Conservation (phyloP, 2,113 vertebrate genomes). For the Hypanus sabinus region DNA sequence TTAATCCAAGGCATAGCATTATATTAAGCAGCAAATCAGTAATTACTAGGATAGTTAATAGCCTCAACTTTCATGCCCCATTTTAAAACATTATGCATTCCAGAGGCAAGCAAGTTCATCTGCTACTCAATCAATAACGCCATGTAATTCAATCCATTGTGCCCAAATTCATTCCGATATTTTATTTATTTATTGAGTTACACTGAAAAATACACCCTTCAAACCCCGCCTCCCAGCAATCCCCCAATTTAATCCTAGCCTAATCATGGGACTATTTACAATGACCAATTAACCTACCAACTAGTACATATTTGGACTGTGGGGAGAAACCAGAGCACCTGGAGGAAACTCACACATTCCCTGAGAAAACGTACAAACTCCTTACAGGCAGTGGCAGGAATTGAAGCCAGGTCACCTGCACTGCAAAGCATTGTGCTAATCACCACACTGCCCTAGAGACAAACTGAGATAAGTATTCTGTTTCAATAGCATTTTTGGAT, state of each 20-base stretch:
- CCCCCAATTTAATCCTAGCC: too few species aligned
- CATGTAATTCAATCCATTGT: background rate
- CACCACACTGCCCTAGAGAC: background rate
- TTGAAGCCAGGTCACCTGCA: too few species aligned
- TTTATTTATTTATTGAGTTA: too few species aligned
- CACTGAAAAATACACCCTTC: too few species aligned
- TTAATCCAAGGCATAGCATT: conserved; percentile 2
- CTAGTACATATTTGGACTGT: too few species aligned
- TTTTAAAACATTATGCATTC: background rate
- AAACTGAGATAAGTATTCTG: background rate
- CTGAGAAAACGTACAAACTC: too few species aligned
- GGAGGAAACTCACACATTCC: too few species aligned
- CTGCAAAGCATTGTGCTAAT: too few species aligned
- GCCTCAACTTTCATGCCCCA: background rate
- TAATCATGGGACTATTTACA: too few species aligned
- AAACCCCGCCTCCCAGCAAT: background rate
- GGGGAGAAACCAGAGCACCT: too few species aligned
- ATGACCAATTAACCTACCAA: too few species aligned
- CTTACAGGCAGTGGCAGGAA: too few species aligned
- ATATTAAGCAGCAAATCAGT: background rate
- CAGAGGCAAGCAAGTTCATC: background rate
- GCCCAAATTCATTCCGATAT: background rate
- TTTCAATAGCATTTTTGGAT: background rate
- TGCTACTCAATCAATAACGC: background rate
- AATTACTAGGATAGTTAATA: conserved; percentile 13